phyloP scores from a whole-genome alignment of 2,113 vertebrate species.

The Rhea americana region DNA sequence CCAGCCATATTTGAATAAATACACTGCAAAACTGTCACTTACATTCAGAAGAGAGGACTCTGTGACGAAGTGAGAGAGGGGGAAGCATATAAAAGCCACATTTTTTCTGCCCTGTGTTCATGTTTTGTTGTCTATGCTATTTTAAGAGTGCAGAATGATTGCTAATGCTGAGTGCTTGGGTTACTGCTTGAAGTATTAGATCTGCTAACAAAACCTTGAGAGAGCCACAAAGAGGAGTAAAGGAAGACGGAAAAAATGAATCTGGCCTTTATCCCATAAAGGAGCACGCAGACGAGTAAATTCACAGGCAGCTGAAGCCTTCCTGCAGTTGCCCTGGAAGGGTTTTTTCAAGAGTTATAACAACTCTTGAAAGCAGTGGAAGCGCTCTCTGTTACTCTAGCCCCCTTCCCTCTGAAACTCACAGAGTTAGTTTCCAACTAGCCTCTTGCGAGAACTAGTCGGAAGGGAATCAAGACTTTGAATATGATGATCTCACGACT shows the following conservation, averaged over 20 bases:
- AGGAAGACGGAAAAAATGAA: neutral
- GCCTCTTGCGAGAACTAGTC: neutral
- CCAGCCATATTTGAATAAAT: neutral
- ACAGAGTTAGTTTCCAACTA: too few relatives aligned
- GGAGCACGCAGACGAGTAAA: neutral
- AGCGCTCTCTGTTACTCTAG: neutral
- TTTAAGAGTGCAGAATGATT: neutral
- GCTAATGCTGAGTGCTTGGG: neutral
- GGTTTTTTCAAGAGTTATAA: accelerated
- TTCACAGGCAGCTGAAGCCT: neutral
- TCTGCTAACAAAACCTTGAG: neutral
- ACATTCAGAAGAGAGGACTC: neutral
- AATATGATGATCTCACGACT: neutral
- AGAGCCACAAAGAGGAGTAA: neutral
- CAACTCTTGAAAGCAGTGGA: neutral
- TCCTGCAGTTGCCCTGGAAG: neutral
- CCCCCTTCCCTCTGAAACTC: neutral
- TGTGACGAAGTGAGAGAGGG: neutral
- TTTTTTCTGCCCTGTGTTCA: neutral
- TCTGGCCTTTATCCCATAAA: neutral
- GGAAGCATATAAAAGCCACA: neutral
- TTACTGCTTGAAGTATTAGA: neutral
- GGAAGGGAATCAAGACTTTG: neutral
- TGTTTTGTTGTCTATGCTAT: neutral
- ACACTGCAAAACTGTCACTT: neutral